Evolutionary conservation across 1,140 invertebrate genomes (phyloP), one percentile per base, ranked within the genome.

Genomic region (Scaptomyza montana): DNA sequence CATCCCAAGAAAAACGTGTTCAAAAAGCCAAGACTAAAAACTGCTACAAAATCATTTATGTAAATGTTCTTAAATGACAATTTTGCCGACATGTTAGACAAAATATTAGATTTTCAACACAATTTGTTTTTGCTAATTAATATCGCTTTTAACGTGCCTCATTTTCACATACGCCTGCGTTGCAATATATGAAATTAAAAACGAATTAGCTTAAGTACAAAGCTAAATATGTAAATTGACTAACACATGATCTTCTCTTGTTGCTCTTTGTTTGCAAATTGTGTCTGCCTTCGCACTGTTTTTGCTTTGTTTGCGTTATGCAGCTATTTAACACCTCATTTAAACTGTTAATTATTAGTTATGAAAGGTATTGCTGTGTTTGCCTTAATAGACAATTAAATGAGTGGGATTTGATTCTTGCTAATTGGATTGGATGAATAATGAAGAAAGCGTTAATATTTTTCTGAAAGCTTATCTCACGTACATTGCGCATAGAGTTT

Each of bases 31-130:
- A 47, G 36, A 30, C 45, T 45, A 47, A 59, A 72, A 77, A 54
- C 46, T 71, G 50, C 64, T 68, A 56, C 19, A 50, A 64, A 70
- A 57, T 65, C 56, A 74, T 77, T 86, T 86, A 86, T 85, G 81
- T 39, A 71, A 86, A 86, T 77, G 8, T 57, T 16, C 1, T 5
- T 16, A 30, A 59, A 49, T 39, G 43, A 50, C 16, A 53, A 53
- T 39, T 43, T 46, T 25, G 13, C 60, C 39, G 41, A 72, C 49
- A 54, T 54, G 55, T 60, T 63, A 51, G 7, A 19, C 36, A 45
- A 55, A 51, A 65, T 70, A 57, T 49, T 72, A 63, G 61, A 77
- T 67, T 63, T 33, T 39, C 16, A 25, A 53, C 49, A 43, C 43
- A 77, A 74, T 55, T 54, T 70, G 0, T 16, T 74, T 13, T 16